These are phyloP conservation scores for Quadroppia sp. DNA, from an alignment of 2,888 invertebrate genomes.

Conservation along the genomic window DNA sequence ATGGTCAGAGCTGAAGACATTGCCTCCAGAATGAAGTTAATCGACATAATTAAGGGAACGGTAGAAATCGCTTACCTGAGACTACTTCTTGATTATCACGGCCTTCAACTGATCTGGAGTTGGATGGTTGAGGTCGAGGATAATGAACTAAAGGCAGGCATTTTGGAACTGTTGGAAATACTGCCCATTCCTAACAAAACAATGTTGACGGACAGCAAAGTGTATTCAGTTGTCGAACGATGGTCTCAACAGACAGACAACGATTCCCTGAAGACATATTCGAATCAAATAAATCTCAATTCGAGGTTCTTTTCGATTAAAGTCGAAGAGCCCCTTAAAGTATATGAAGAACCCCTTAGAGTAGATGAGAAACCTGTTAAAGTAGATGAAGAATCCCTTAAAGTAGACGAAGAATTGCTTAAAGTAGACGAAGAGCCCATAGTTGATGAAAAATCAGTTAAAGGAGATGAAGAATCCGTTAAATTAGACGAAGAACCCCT, in stretches of 20 bases:
- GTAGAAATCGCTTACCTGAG: constrained; percentile 54
- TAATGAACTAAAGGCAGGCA: constrained; percentile 57
- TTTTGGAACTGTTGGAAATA: constrained; percentile 72
- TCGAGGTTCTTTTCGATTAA: background rate
- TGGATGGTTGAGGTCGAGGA: constrained; percentile 73
- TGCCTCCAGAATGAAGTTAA: constrained; percentile 64
- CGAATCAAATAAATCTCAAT: background rate
- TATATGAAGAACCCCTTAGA: too few relatives aligned
- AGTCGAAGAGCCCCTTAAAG: too few relatives aligned
- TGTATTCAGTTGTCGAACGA: constrained; percentile 74
- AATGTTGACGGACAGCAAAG: constrained; percentile 84
- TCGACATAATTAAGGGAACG: constrained; percentile 67
- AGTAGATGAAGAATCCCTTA: too few relatives aligned
- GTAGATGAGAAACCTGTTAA: too few relatives aligned
- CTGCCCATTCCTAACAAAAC: constrained; percentile 91
- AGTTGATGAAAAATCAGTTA: too few relatives aligned
- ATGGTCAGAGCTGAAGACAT: constrained; percentile 86
- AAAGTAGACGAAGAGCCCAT: too few relatives aligned
- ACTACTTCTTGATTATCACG: constrained; percentile 80
- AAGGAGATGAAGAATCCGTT: too few relatives aligned
- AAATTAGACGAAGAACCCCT: too few relatives aligned
- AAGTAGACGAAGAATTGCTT: too few relatives aligned
- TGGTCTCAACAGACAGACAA: constrained; percentile 61
- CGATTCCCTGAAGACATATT: background rate
- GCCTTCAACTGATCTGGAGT: constrained; percentile 79